These are phyloP conservation scores for Montipora foliosa DNA, from an alignment of 64 coral and sea anemone genomes.

Conservation along the genomic window DNA sequence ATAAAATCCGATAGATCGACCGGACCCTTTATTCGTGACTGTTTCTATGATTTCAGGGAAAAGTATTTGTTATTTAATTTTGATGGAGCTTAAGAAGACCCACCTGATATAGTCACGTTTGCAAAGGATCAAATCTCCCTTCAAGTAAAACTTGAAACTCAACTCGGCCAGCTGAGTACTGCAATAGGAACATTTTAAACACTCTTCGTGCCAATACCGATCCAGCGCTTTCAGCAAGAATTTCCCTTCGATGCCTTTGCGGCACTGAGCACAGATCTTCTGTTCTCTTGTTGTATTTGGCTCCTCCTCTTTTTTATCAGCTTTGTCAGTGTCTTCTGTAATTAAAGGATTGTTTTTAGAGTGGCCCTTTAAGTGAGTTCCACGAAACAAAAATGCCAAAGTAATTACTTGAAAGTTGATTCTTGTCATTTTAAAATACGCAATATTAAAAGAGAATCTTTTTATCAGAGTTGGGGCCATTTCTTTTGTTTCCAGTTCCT, in stretches of 20 bases:
- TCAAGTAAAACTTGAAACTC: conserved; percentile 83
- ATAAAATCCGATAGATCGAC: no score
- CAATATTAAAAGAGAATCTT: no score
- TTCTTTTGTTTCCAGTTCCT: no score
- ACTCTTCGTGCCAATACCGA: conserved; percentile 91
- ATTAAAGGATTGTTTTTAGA: neutral
- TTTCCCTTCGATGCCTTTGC: conserved; percentile 66
- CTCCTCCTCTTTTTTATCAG: neutral
- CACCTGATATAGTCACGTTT: conserved; percentile 92
- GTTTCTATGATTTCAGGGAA: neutral
- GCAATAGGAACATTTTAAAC: conserved; percentile 87
- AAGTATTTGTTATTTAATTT: no score
- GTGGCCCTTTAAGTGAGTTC: no score
- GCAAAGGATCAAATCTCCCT: conserved; percentile 73
- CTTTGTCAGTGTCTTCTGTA: conserved; percentile 8
- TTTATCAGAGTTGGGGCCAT: no score
- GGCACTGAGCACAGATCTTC: conserved; percentile 34
- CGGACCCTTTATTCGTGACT: no score
- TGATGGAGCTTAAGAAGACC: neutral
- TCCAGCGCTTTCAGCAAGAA: conserved; percentile 78
- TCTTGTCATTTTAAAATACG: no score
- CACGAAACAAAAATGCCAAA: no score
- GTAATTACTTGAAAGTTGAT: no score
- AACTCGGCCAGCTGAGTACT: conserved; percentile 65
- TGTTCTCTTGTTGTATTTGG: neutral